These are phyloP conservation scores for Drosophila bifasciata DNA, from an alignment of 1,140 invertebrate genomes.

Conservation along the genomic window DNA sequence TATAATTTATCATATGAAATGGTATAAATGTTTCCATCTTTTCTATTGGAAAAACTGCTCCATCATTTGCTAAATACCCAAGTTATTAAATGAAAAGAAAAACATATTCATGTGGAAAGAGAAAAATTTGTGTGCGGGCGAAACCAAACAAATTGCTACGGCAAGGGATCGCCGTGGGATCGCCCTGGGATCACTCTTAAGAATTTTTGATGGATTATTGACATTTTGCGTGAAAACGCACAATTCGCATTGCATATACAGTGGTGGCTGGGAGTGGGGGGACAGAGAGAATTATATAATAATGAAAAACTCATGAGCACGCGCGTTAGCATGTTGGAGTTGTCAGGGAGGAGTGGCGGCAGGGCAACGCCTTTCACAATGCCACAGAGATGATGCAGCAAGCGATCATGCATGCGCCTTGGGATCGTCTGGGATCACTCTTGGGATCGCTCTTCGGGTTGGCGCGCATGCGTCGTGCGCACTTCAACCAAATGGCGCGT, in stretches of 20 bases:
- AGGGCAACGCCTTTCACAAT: conserved; percentile 42
- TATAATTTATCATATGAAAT: conserved; percentile 55
- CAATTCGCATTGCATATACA: conserved; percentile 52
- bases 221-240: conserved; percentile 74
- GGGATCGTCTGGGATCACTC: conserved; percentile 36
- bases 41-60: conserved; percentile 60
- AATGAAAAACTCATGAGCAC: conserved; percentile 68
- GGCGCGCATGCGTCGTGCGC: conserved; percentile 58
- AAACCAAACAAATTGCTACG: conserved; percentile 64
- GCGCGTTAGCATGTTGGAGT: conserved; percentile 25
- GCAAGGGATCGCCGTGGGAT: not conserved
- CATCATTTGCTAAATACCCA: conserved; percentile 71
- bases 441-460: conserved; percentile 25
- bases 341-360: conserved; percentile 28
- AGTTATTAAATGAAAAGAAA: conserved; percentile 43
- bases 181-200: conserved; percentile 6
- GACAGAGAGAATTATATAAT: conserved; percentile 64
- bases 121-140: conserved; percentile 61
- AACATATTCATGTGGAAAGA: conserved; percentile 10
- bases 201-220: conserved; percentile 63
- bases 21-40: conserved; percentile 2
- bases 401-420: conserved; percentile 24
- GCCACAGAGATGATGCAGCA: conserved; percentile 57
- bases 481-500: conserved; percentile 64
- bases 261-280: not conserved